Evolutionary conservation across 2,797 vertebrate genomes (phyloP).

Genomic region (Amblyraja radiata): DNA sequence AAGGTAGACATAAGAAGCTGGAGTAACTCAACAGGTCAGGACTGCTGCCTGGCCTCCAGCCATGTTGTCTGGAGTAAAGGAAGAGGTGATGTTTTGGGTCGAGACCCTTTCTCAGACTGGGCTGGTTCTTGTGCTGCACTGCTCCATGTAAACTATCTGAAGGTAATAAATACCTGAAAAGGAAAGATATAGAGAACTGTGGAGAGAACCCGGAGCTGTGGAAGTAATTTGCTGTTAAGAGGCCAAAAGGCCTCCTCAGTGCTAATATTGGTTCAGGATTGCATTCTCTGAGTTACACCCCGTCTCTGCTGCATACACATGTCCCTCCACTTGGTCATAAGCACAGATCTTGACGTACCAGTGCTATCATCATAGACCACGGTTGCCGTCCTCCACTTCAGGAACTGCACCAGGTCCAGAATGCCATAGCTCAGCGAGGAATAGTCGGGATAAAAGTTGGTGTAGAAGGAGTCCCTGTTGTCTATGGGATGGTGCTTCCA

Average conservation of each 20-base stretch:
- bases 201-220: not conserved
- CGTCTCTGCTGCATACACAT: too few relatives aligned
- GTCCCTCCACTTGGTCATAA: too few relatives aligned
- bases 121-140: too few relatives aligned
- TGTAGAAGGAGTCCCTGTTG: slow-evolving; percentile 95
- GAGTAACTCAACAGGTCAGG: too few relatives aligned
- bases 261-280: not conserved
- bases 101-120: too few relatives aligned
- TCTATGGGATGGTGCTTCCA: slow-evolving; percentile 98
- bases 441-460: slow-evolving; percentile 95
- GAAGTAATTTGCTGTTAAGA: not conserved
- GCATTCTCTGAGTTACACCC: not conserved
- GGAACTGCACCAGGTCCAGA: slow-evolving; percentile 89
- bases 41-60: too few relatives aligned
- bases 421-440: slow-evolving; percentile 95
- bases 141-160: too few relatives aligned
- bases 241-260: not conserved
- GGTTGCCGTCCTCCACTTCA: slow-evolving; percentile 95
- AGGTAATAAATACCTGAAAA: too few relatives aligned
- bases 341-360: slow-evolving; percentile 59
- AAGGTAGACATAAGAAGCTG: too few relatives aligned
- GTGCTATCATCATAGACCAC: slow-evolving; percentile 97
- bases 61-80: too few relatives aligned
- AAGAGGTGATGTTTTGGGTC: too few relatives aligned
- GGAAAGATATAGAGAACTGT: not conserved